Evolutionary conservation across 2,888 invertebrate genomes (phyloP), one percentile per base, ranked within the genome.

Genomic region (Electrophaes corylata): DNA sequence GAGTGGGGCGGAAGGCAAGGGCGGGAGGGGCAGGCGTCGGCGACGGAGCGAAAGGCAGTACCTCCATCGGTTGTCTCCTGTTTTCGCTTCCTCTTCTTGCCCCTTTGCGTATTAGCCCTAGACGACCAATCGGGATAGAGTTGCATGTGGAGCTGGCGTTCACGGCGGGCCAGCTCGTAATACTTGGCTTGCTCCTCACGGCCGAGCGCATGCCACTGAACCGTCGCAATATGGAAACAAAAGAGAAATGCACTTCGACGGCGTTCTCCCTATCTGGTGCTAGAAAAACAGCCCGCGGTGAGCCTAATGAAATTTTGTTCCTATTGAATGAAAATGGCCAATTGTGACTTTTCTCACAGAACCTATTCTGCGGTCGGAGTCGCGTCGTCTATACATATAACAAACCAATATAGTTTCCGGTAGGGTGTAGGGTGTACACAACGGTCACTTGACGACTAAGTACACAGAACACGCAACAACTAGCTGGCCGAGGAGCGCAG

Each of bases 11-110:
- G 64, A 39, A 49, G 68, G 54, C 26, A 11, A 41, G 41, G 6
- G 58, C 59, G 52, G 55, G 58, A 64, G 61, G 47, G 61, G 29
- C 33, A 44, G 53, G 53, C 44, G 49, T 71, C 76, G 77, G 78
- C 85, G 86, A 81, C 81, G 83, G 86, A 81, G 83, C 81, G 93
- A 81, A 88, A 92, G 93, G 93, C 93, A 94, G 94, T 96, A 97
- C 97, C 97, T 96, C 96, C 97, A 95, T 97, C 97, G 95, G 95
- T 96, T 94, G 96, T 96, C 94, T 97, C 97, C 96, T 97, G 97
- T 95, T 97, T 97, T 95, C 97, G 96, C 95, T 99, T 99, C 96
- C 99, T 98, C 96, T 98, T 99, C 95, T 98, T 98, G 95, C 98
- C 98, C 93, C 98, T 97, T 93, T 99, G 98, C 94, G 99, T 98